Evolutionary conservation across 2,797 vertebrate genomes (phyloP), one percentile per base, ranked within the genome.

Genomic region (Pipistrellus pygmaeus): DNA sequence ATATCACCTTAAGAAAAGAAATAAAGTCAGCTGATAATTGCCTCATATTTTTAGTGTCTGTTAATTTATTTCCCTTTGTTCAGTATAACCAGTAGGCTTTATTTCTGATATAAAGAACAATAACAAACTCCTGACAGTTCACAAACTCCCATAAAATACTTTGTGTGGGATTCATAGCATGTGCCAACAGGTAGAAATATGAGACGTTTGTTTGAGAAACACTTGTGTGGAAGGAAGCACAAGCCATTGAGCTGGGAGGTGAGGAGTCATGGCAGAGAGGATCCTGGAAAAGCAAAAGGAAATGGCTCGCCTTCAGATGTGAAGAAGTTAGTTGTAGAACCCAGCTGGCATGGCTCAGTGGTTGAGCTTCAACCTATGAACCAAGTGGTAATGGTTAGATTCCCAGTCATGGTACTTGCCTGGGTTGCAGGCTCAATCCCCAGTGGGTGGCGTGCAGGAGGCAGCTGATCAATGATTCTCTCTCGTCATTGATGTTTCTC

Each of bases 1-100:
- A 95, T 98, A 97, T 97, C 97, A 95, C 96, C 95, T 94, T 95
- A 95, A 96, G 88, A 97, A 97, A 95, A 62, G 62, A 94, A 98
- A 98, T 98, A 98, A 98, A 98, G 88, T 97, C 94, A 96, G 75
- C 90, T 95, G 96, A 94, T 97, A 98, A 97, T 92, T 76, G 51
- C 89, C 73, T 92, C 32, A 35, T 95, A 90, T 53, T 96, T 95
- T 85, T 89, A 66, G 78, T 69, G 14, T 84, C 60, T 83, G 3
- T 93, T 57, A 66, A 41, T 95, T 94, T 21, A 21, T 85, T 78
- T 72, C 62, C 15, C 21, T 23, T 80, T 76, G 53, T 90, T 91
- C 30, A 35, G 30, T 84, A 38, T 87, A 71, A 57, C 21, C 71
- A 13, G 1, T 30, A 3, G 57, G 13, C 60, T 90, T 96, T 44